Base-by-base conservation (phyloP, 2,888 invertebrate genomes). In the Plebejus melissa region DNA sequence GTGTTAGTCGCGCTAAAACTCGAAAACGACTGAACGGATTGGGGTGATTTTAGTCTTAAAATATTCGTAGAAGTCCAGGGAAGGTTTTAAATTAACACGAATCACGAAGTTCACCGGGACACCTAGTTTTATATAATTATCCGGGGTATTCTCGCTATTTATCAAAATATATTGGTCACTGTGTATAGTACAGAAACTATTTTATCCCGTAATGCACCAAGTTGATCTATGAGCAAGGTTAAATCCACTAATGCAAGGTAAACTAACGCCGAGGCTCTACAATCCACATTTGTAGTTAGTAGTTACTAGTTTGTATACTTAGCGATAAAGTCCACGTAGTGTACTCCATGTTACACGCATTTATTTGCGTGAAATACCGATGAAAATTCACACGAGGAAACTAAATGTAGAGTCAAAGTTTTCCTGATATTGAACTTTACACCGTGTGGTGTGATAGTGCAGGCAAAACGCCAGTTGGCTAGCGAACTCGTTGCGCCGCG, bases 381-480 rank as follows among this genome's bases (percentile, higher is more conserved):
- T 32, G 32, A 22, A 74, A 74, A 41, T 60, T 75, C 69, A 46
- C 69, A 75, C 46, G 54, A 32, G 75, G 38, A 77, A 74, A 76
- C 74, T 57, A 76, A 76, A 77, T 69, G 76, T 75, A 57, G 76
- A 77, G 75, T 69, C 69, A 76, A 74, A 74, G 77, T 83, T 81
- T 80, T 84, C 82, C 82, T 54, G 81, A 82, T 84, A 83, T 81
- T 91, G 91, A 91, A 91, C 92, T 92, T 91, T 91, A 91, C 81
- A 89, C 91, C 80, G 83, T 82, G 87, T 85, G 84, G 85, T 85
- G 83, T 83, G 82, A 82, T 84, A 50, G 50, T 28, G 54, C 54
- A 88, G 89, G 93, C 93, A 92, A 87, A 80, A 80, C 90, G 93
- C 93, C 93, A 93, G 93, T 92, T 92, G 93, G 93, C 92, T 85